Evolutionary conservation across 2,113 vertebrate genomes (phyloP).

Genomic region (Sminthopsis crassicaudata): DNA sequence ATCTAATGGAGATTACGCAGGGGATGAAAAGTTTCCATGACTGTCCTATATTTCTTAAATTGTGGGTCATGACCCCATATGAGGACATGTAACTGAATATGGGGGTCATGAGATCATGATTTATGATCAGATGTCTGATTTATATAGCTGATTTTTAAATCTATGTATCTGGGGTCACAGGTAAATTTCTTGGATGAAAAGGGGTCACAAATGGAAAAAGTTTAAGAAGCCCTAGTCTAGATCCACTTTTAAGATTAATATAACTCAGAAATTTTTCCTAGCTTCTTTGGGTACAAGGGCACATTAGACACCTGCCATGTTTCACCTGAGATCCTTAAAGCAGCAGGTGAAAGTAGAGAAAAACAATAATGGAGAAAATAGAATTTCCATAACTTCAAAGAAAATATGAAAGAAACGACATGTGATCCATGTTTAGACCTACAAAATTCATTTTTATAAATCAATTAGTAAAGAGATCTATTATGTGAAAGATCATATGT

Average conservation of each 20-base stretch:
- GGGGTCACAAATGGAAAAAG: no score
- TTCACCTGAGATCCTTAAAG: background rate
- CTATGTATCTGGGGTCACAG: no score
- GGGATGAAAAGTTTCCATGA: background rate
- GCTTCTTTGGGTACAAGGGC: constrained; percentile 1
- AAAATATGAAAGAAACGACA: background rate
- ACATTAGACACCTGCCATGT: background rate
- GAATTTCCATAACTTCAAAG: background rate
- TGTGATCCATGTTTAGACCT: background rate
- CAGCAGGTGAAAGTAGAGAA: background rate
- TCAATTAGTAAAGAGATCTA: background rate
- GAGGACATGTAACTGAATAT: no score
- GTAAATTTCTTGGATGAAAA: no score
- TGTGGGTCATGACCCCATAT: no score
- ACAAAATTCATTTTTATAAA: background rate
- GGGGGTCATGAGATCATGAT: no score
- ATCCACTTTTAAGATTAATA: background rate
- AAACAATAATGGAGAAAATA: background rate
- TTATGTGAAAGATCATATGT: background rate
- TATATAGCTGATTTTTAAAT: no score
- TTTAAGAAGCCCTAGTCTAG: background rate
- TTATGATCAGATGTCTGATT: no score
- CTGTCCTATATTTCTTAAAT: background rate
- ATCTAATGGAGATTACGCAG: background rate
- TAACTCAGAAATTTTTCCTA: background rate